Conservation (phyloP, 2,113 vertebrate genomes). For the Chaetorhynchus papuensis region DNA sequence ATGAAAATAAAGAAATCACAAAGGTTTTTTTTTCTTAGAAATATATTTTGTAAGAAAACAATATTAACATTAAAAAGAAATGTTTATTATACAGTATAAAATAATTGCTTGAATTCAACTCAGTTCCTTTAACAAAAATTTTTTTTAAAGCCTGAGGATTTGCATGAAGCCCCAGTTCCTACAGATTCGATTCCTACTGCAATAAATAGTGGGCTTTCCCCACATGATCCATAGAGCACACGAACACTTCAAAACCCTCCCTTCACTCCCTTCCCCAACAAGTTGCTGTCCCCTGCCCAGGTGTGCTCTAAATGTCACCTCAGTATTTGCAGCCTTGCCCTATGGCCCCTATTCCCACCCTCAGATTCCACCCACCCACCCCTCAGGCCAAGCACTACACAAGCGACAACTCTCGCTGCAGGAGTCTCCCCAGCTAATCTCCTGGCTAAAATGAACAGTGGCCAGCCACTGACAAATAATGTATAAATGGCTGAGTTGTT, state of each 20-base stretch:
- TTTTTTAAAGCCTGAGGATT: conserved; percentile 43
- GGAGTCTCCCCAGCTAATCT: background rate
- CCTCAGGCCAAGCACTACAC: background rate
- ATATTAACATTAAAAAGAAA: conserved; percentile 68
- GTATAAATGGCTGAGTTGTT: background rate
- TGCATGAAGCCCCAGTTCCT: conserved; percentile 3
- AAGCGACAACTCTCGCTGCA: background rate
- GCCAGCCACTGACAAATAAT: conserved; percentile 51
- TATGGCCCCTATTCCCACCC: background rate
- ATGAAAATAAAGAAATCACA: background rate
- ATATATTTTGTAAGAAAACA: conserved; percentile 75
- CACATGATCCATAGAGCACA: background rate
- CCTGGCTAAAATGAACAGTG: conserved; percentile 13
- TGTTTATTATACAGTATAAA: conserved; percentile 74
- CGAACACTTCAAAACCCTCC: background rate
- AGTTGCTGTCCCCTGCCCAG: background rate
- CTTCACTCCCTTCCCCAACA: background rate
- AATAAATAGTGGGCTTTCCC: background rate
- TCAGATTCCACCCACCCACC: background rate
- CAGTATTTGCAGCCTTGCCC: background rate
- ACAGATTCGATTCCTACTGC: background rate
- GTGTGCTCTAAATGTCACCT: background rate
- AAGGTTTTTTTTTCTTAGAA: conserved; percentile 64
- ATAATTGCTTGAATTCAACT: conserved; percentile 59
- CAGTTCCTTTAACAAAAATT: background rate